Conservation (phyloP, 2,113 vertebrate species). For the Thunnus thynnus region DNA sequence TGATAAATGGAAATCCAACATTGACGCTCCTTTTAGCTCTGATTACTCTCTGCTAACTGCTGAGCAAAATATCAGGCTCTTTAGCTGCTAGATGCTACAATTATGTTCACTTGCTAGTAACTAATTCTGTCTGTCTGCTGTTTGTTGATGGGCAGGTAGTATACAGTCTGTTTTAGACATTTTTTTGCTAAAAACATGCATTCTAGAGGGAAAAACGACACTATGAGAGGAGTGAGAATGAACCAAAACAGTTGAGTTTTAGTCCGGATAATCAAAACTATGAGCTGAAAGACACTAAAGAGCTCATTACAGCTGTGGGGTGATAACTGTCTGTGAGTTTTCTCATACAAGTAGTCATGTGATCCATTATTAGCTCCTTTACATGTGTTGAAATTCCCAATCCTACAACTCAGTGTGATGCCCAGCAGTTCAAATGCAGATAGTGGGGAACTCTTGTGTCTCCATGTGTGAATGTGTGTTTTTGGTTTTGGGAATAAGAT, state of each 20-base stretch:
- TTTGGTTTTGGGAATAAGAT: neutral
- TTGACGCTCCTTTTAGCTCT: neutral
- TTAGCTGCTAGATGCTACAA: neutral
- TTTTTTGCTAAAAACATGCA: no score
- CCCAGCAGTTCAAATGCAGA: conserved; percentile 19
- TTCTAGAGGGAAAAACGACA: no score
- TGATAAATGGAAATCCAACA: conserved; percentile 3
- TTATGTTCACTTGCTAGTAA: neutral
- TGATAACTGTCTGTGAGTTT: no score
- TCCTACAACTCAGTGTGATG: conserved; percentile 4
- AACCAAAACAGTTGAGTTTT: no score
- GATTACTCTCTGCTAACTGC: neutral
- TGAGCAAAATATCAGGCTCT: neutral
- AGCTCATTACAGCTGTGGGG: no score
- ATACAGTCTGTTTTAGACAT: no score
- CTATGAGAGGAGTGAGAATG: no score
- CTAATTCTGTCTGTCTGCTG: neutral
- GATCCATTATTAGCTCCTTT: neutral
- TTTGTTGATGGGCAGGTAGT: neutral
- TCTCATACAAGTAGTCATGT: no score
- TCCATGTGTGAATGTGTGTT: conserved; percentile 13
- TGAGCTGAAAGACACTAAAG: no score
- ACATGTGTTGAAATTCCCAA: conserved; percentile 5
- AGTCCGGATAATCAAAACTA: no score
- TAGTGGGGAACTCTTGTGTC: neutral